Percentiles rank a stretch among this genome's conserved stretches.
These are phyloP conservation scores for Labeo rohita DNA, from an alignment of 2,113 vertebrate species.

Conservation along the genomic window DNA sequence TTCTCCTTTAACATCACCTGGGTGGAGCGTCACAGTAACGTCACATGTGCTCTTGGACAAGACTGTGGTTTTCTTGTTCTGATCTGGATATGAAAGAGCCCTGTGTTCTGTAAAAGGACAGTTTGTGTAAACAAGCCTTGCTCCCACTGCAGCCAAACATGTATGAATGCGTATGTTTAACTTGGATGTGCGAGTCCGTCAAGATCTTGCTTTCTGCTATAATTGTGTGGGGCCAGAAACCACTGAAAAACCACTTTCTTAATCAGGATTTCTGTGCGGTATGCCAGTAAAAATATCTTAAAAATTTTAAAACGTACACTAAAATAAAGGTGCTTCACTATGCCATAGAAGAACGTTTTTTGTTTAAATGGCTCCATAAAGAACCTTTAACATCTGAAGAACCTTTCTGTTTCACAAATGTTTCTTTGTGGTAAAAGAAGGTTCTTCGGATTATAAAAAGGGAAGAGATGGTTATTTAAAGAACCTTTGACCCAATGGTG, in stretches of 20 bases:
- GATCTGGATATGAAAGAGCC: constrained; percentile 19
- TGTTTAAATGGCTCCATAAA: too few relatives aligned
- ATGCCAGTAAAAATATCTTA: background rate
- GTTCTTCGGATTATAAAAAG: too few relatives aligned
- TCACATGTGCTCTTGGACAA: constrained; percentile 2
- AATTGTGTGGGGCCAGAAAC: background rate
- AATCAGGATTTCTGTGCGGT: background rate
- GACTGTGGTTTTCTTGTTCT: constrained; percentile 45
- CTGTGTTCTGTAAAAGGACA: constrained; percentile 44
- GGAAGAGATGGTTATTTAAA: too few relatives aligned
- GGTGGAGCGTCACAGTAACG: background rate
- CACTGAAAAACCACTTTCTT: background rate
- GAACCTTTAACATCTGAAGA: too few relatives aligned
- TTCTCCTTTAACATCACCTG: background rate
- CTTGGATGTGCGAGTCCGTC: background rate
- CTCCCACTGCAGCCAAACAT: background rate
- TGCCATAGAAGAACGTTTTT: too few relatives aligned
- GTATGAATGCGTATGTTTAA: background rate
- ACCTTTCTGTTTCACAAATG: too few relatives aligned
- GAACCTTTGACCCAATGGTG: too few relatives aligned
- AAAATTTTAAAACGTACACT: background rate
- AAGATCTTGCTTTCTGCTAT: background rate
- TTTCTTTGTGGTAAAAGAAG: too few relatives aligned
- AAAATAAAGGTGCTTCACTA: too few relatives aligned
- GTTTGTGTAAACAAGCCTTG: constrained; percentile 38